These are phyloP conservation scores for Leptopilina drosophilae DNA, from an alignment of 2,888 invertebrate genomes.

Conservation along the genomic window DNA sequence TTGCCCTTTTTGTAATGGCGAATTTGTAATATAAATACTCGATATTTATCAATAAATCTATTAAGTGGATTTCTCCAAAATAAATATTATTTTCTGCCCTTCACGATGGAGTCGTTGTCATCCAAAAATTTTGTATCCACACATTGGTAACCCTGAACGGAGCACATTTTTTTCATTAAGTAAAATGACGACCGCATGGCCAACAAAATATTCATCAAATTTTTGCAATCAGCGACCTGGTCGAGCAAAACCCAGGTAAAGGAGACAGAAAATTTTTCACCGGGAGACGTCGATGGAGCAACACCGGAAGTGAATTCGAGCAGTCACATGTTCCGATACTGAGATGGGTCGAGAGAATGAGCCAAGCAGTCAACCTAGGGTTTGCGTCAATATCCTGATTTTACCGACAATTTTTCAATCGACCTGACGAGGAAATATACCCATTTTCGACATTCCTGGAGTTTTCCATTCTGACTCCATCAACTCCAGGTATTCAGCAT, in stretches of 20 bases:
- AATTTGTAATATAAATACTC: no score
- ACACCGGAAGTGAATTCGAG: neutral
- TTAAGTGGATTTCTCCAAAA: no score
- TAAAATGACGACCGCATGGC: neutral
- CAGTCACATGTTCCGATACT: neutral
- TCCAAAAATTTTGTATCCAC: neutral
- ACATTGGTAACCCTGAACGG: neutral
- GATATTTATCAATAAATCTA: no score
- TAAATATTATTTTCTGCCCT: no score
- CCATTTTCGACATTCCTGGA: neutral
- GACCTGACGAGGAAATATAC: neutral
- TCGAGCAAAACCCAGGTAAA: neutral
- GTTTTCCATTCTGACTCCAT: neutral
- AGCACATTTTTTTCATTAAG: neutral
- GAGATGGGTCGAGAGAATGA: neutral
- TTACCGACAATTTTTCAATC: neutral
- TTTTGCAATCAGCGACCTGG: neutral
- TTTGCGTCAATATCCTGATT: neutral
- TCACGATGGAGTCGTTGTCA: no score
- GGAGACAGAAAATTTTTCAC: neutral
- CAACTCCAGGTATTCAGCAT: neutral
- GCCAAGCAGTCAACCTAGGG: neutral
- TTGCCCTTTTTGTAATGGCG: no score
- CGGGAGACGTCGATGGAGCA: neutral
- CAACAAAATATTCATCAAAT: neutral